These are phyloP conservation scores for Propithecus deckenii DNA, from an alignment of 2,797 vertebrate genomes.

Conservation along the genomic window DNA sequence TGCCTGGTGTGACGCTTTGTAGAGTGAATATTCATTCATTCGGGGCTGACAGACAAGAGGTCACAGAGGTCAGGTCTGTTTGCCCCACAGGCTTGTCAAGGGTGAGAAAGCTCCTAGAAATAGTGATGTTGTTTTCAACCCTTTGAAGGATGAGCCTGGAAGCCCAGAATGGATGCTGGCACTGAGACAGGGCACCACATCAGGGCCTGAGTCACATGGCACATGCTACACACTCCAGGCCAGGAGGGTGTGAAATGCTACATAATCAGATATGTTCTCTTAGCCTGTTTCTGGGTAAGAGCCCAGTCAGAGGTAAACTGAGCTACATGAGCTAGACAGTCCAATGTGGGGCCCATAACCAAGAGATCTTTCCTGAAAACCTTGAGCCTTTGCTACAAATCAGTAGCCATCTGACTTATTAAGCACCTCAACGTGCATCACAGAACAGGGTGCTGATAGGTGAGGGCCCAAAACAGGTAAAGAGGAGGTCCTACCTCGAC, in stretches of 20 bases:
- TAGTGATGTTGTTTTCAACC: conserved; percentile 6
- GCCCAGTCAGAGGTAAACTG: not conserved
- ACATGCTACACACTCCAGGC: not conserved
- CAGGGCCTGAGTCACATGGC: not conserved
- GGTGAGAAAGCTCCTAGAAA: conserved; percentile 18
- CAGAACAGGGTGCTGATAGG: not conserved
- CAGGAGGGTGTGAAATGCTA: not conserved
- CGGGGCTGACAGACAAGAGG: not conserved
- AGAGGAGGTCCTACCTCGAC: not conserved
- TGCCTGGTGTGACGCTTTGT: not conserved
- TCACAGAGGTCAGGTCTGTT: not conserved
- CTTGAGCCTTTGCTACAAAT: not conserved
- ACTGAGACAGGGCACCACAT: not conserved
- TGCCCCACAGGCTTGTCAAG: not conserved
- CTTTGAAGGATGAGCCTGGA: not conserved
- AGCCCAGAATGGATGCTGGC: not conserved
- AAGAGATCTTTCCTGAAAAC: not conserved
- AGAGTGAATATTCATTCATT: conserved; percentile 55
- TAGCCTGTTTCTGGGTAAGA: not conserved
- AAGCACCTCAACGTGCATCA: not conserved
- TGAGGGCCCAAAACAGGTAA: not conserved
- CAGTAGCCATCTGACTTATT: not conserved
- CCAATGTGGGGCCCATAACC: not conserved
- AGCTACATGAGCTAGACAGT: not conserved
- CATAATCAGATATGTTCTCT: not conserved